Base-by-base conservation (phyloP, 2,797 vertebrate genomes). In the Gephyroberyx darwinii region DNA sequence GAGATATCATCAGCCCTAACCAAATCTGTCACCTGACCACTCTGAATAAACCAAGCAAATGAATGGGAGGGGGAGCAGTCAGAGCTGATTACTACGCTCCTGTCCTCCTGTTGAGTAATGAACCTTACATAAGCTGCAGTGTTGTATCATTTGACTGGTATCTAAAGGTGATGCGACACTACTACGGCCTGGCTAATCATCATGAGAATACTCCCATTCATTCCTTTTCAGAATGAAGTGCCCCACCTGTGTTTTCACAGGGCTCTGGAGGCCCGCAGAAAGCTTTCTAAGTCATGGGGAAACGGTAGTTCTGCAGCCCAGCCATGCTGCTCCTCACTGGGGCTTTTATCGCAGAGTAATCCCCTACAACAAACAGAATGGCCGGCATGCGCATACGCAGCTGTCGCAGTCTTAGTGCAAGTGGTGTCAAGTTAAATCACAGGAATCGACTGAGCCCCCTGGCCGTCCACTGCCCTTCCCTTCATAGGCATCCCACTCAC, bases 331-430 rank as follows among this genome's bases (percentile, higher is more conserved):
- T 90, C 87, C 89, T 92, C 88, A 89, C 90, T 92, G 90, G 88
- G 88, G 84, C 88, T 93, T 93, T 94, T 93, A 93, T 94, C 90
- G 69, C 81, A 73, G 80, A 77, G 90, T 94, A 94, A 95, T 94
- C 93, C 93, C 88, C 90, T 91, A 94, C 93, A 95, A 92, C 91
- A 92, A 95, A 91, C 87, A 93, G 89, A 93, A 93, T 90, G 78
- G 87, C 65, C 88, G 92, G 92, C 88, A 79, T 92, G 92, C 71
- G 60, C 90, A 78, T 91, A 85, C 79, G 93, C 95, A 96, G 95
- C 96, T 95, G 94, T 94, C 66, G 54, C 84, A 13, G 84, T 65
- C 66, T 93, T 92, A 93, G 86, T 87, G 92, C 92, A 92, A 88
- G 92, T 93, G 91, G 93, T 94, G 93, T 95, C 91, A 91, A 92